Evolutionary conservation across 2,113 vertebrate species (phyloP).

Genomic region (Tychaedon coryphoeus): DNA sequence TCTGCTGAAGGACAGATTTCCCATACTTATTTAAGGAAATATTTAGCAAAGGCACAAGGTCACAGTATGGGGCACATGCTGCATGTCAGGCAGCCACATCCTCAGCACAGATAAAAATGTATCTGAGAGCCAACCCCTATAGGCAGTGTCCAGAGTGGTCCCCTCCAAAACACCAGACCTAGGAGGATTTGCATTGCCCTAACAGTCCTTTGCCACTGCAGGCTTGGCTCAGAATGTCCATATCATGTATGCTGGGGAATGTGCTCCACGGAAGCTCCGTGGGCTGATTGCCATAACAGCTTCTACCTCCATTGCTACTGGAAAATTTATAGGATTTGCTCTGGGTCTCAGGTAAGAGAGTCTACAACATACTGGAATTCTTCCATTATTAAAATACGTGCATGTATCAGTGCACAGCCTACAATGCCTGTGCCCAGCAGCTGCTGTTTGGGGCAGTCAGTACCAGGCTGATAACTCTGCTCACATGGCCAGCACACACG

Average conservation of each 20-base stretch:
- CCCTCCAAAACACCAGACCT: not conserved
- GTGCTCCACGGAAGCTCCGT: constrained; percentile 71
- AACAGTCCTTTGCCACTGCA: not conserved
- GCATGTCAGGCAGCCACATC: not conserved
- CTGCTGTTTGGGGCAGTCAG: not conserved
- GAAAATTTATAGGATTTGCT: constrained; percentile 79
- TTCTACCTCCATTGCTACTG: constrained; percentile 64
- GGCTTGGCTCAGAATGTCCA: constrained; percentile 73
- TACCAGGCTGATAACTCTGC: not conserved
- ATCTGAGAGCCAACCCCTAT: not conserved
- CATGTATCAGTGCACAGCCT: not conserved
- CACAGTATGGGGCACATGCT: accelerated
- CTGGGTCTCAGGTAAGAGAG: constrained; percentile 80
- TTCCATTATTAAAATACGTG: not conserved
- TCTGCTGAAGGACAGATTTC: not conserved
- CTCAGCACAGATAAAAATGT: accelerated
- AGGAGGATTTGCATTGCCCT: not conserved
- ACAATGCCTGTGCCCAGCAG: accelerated
- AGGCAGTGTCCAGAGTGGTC: not conserved
- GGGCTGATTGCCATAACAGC: constrained; percentile 72
- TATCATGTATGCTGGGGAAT: constrained; percentile 75
- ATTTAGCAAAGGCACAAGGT: not conserved
- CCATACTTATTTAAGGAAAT: not conserved
- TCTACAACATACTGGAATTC: not conserved
- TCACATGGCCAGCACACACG: accelerated